phyloP scores from a whole-genome alignment of 2,888 invertebrate genomes.

The Hypena proboscidalis region DNA sequence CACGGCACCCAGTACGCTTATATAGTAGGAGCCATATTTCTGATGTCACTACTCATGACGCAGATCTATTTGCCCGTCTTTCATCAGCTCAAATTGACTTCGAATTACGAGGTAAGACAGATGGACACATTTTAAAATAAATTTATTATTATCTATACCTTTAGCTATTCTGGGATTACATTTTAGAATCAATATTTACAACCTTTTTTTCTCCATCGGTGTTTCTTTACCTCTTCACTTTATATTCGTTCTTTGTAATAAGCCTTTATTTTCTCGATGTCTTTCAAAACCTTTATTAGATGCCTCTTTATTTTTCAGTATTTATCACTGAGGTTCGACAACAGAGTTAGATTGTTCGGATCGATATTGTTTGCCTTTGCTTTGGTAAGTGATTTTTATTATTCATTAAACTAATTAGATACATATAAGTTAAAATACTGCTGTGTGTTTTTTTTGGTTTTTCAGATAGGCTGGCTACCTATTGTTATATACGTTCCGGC shows the following conservation, averaged over 20 bases:
- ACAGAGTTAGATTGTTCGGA: constrained; percentile 88
- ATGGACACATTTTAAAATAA: too few species aligned
- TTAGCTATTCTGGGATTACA: too few species aligned
- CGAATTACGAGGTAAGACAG: constrained; percentile 91
- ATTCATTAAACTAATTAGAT: too few species aligned
- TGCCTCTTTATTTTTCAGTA: constrained; percentile 85
- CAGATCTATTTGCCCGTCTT: constrained; percentile 90
- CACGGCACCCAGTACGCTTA: constrained; percentile 92
- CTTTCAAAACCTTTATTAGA: too few species aligned
- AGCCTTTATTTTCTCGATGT: too few species aligned
- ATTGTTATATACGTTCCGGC: constrained; percentile 92
- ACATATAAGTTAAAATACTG: too few species aligned
- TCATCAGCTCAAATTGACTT: constrained; percentile 89
- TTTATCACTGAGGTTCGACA: constrained; percentile 89
- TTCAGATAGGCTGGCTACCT: constrained; percentile 91
- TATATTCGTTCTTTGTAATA: too few species aligned
- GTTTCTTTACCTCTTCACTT: too few species aligned
- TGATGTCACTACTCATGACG: constrained; percentile 88
- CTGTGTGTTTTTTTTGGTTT: constrained; percentile 23
- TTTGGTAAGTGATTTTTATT: constrained; percentile 83
- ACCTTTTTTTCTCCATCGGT: too few species aligned
- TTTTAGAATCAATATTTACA: too few species aligned
- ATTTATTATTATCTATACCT: too few species aligned
- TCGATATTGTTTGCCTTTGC: constrained; percentile 89
- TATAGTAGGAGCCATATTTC: constrained; percentile 86